Conservation (phyloP, 2,888 invertebrate species). For the Megastigmus dorsalis region DNA sequence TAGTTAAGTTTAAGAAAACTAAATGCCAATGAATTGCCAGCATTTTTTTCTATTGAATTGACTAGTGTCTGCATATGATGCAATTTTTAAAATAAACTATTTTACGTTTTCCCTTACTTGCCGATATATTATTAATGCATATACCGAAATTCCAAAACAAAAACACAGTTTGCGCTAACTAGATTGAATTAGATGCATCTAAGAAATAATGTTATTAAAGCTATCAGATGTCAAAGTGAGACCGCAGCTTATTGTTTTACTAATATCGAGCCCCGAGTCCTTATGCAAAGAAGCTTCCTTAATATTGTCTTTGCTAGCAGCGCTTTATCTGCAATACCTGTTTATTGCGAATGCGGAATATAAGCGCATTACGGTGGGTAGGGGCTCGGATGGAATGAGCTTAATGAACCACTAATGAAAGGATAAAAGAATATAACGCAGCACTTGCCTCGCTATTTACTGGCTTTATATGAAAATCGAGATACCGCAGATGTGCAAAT, state of each 20-base stretch:
- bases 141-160: too few relatives aligned
- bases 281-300: conserved; percentile 3
- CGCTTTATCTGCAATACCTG: background rate
- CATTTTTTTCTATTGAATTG: too few relatives aligned
- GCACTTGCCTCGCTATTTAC: background rate
- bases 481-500: background rate
- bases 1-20: too few relatives aligned
- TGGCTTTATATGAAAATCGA: background rate
- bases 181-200: background rate
- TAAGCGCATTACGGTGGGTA: background rate
- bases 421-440: conserved; percentile 16
- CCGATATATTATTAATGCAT: too few relatives aligned
- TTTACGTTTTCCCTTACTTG: too few relatives aligned
- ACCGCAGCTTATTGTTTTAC: background rate
- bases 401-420: conserved; percentile 45
- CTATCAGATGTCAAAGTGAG: background rate
- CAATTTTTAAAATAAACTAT: too few relatives aligned
- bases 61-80: too few relatives aligned
- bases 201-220: background rate
- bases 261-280: background rate
- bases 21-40: too few relatives aligned
- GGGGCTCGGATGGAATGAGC: too few relatives aligned
- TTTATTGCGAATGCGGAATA: conserved; percentile 24
- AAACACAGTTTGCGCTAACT: too few relatives aligned
- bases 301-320: too few relatives aligned